These are phyloP conservation scores for Conus ventricosus DNA, from an alignment of 1,140 invertebrate species.

Conservation along the genomic window DNA sequence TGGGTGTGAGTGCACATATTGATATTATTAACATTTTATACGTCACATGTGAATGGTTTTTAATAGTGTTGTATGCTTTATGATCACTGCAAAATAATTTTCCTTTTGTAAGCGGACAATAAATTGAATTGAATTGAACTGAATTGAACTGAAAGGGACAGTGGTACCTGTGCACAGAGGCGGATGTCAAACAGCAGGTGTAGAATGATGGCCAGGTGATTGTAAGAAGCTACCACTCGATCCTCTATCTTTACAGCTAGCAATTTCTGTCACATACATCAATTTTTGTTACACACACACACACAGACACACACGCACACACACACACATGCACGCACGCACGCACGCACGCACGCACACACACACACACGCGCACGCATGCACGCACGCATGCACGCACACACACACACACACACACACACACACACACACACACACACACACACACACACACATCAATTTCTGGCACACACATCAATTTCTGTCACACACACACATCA, in stretches of 20 bases:
- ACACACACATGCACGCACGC: background rate
- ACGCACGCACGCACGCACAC: background rate
- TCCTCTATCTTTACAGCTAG: background rate
- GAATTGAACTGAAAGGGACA: background rate
- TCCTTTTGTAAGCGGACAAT: background rate
- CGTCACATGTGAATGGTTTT: too few species aligned
- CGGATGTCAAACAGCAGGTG: slow-evolving; percentile 11
- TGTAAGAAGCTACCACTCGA: background rate
- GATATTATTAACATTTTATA: too few species aligned
- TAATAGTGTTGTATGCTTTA: background rate
- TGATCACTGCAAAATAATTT: background rate
- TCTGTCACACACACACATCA: too few species aligned
- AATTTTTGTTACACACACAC: background rate
- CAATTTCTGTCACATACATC: background rate
- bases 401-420: background rate
- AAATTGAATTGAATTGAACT: background rate
- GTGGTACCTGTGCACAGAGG: slow-evolving; percentile 14
- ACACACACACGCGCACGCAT: background rate
- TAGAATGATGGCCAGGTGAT: background rate
- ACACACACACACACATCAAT: background rate
- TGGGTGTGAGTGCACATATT: too few species aligned
- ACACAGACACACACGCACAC: background rate
- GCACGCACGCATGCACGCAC: background rate
- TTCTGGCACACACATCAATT: too few species aligned
- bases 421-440: background rate